Percentiles rank a stretch among this genome's conserved stretches.
Conservation (phyloP, 1,140 invertebrate species). For the Nebria ingens region DNA sequence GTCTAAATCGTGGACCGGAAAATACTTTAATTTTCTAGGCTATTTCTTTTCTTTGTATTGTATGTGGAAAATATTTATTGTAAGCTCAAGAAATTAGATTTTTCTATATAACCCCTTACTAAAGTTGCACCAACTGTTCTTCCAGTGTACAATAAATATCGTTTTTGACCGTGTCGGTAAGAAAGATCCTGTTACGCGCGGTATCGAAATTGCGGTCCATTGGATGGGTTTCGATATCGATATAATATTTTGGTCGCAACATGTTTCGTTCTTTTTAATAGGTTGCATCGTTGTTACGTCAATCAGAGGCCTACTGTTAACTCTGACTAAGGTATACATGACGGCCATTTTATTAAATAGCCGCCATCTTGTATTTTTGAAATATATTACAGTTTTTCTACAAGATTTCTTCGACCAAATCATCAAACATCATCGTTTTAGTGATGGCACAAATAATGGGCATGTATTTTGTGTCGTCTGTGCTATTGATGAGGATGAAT, state of each 20-base stretch:
- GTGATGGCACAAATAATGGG: constrained; percentile 98
- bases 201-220: constrained; percentile 93
- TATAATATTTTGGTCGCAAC: constrained; percentile 97
- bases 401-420: constrained; percentile 98
- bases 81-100: too few relatives aligned
- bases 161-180: constrained; percentile 98
- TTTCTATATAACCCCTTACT: too few relatives aligned
- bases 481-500: constrained; percentile 97
- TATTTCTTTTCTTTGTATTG: constrained; percentile 99
- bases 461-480: constrained; percentile 99
- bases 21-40: constrained; percentile 97
- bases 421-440: constrained; percentile 96
- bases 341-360: not conserved
- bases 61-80: constrained; percentile 99
- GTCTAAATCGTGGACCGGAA: constrained; percentile 94
- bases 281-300: constrained; percentile 98
- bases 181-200: constrained; percentile 95
- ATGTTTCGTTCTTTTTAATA: constrained; percentile 93
- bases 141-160: constrained; percentile 92
- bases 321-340: constrained; percentile 81
- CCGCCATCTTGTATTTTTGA: constrained; percentile 6
- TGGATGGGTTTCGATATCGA: constrained; percentile 96
- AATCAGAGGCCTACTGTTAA: constrained; percentile 89
- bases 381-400: constrained; percentile 88
- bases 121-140: too few relatives aligned